Evolutionary conservation across 2,113 vertebrate species (phyloP).

Genomic region (Corydoras sp.): DNA sequence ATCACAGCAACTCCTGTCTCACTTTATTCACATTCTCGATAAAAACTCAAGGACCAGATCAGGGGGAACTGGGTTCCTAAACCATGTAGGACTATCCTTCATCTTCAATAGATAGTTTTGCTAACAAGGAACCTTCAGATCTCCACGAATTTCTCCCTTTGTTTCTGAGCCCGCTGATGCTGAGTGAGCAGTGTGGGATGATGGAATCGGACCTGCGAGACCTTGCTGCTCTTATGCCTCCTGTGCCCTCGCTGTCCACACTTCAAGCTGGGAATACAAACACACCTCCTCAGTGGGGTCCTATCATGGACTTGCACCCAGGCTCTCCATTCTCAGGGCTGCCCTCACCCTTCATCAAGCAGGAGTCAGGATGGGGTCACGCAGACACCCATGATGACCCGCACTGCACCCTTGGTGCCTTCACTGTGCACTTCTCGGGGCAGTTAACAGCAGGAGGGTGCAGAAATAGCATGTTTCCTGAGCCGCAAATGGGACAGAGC

Average conservation of each 20-base stretch:
- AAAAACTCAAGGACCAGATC: background rate
- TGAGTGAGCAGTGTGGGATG: constrained; percentile 59
- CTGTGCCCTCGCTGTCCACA: constrained; percentile 75
- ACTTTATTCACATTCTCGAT: constrained; percentile 23
- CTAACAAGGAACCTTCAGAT: background rate
- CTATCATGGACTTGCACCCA: constrained; percentile 88
- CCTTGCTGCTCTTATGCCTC: constrained; percentile 78
- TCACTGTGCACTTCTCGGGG: constrained; percentile 93
- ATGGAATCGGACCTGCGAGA: constrained; percentile 92
- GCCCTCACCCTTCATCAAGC: constrained; percentile 90
- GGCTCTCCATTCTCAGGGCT: constrained; percentile 76
- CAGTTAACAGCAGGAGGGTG: constrained; percentile 90
- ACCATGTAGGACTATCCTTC: background rate
- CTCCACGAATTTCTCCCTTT: too few species aligned
- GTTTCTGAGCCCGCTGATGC: constrained; percentile 46
- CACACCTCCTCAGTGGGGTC: constrained; percentile 84
- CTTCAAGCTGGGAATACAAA: constrained; percentile 65
- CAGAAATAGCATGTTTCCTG: constrained; percentile 81
- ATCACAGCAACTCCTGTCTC: constrained; percentile 67
- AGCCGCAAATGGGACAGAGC: constrained; percentile 70
- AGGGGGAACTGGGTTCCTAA: background rate
- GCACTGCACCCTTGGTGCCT: constrained; percentile 87
- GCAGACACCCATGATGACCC: constrained; percentile 82
- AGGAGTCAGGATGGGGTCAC: constrained; percentile 87
- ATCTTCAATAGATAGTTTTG: background rate